Evolutionary conservation across 2,888 invertebrate species (phyloP).

Genomic region (Pomacea canaliculata): DNA sequence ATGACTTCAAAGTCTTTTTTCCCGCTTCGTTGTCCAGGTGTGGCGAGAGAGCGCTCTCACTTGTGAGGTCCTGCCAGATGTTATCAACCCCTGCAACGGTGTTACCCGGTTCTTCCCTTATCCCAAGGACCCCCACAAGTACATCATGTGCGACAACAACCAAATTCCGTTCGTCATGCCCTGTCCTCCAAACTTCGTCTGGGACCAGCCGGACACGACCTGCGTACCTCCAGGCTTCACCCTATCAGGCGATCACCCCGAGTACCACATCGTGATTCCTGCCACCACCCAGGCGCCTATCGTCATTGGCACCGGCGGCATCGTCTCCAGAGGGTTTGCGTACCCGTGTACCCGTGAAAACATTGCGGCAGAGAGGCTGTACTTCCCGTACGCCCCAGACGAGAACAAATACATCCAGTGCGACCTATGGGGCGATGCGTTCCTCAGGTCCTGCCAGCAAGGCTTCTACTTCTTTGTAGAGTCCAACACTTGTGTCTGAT

Average conservation of each 20-base stretch:
- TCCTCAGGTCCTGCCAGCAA: slow-evolving; percentile 37
- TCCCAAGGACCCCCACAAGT: slow-evolving; percentile 40
- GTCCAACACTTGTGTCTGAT: slow-evolving; percentile 59
- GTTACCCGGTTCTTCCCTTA: slow-evolving; percentile 33
- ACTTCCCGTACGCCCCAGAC: slow-evolving; percentile 37
- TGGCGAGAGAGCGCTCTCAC: slow-evolving; percentile 48
- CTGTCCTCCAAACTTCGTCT: slow-evolving; percentile 30
- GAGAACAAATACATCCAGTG: slow-evolving; percentile 49
- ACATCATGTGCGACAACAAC: slow-evolving; percentile 45
- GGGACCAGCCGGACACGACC: slow-evolving; percentile 23
- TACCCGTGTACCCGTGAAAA: slow-evolving; percentile 40
- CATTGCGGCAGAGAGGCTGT: slow-evolving; percentile 30
- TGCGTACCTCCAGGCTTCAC: slow-evolving; percentile 29
- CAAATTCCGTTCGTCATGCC: slow-evolving; percentile 25
- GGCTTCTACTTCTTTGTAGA: slow-evolving; percentile 49
- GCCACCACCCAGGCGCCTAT: slow-evolving; percentile 4
- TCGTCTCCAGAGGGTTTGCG: slow-evolving; percentile 6
- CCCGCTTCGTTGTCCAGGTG: neutral
- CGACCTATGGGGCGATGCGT: slow-evolving; percentile 40
- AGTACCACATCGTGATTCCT: slow-evolving; percentile 11
- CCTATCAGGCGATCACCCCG: neutral
- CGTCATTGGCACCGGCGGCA: slow-evolving; percentile 4
- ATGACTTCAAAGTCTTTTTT: no score
- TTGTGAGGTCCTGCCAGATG: slow-evolving; percentile 30
- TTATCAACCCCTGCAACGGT: slow-evolving; percentile 35